Evolutionary conservation across 2,888 invertebrate genomes (phyloP), one percentile per base, ranked within the genome.

Genomic region (Napeogenes inachia): DNA sequence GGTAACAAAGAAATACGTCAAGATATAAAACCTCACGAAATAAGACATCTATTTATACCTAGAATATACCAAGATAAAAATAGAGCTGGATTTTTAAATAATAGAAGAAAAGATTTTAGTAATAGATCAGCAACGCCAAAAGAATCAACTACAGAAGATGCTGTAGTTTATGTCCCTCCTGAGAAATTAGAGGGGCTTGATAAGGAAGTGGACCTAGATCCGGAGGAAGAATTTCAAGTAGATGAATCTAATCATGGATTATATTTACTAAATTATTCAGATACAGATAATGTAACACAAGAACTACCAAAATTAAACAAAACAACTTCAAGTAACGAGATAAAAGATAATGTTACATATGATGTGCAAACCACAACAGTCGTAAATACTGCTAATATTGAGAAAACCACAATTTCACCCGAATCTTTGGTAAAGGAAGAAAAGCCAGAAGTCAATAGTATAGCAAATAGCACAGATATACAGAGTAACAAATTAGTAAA

Each of bases 191-290:
- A 90, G 75, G 88, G 84, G 46, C 75, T 84, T 32, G 89, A 90
- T 63, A 88, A 89, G 74, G 90, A 88, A 75, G 73, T 85, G 35
- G 85, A 89, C 62, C 74, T 90, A 69, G 91, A 91, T 67, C 90
- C 90, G 0, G 91, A 91, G 70, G 91, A 91, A 80, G 91, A 88
- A 64, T 90, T 91, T 62, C 91, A 91, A 80, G 91, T 91, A 2
- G 91, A 91, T 66, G 91, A 91, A 75, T 91, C 91, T 0, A 91
- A 90, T 71, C 91, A 91, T 70, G 91, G 91, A 46, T 68, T 91
- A 13, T 91, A 91, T 76, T 75, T 91, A 68, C 81, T 91, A 4
- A 91, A 91, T 71, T 91, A 89, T 77, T 89, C 91, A 4, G 89
- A 90, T 54, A 80, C 87, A 21, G 89, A 88, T 68, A 89, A 89